Base-by-base conservation (phyloP, 2,888 invertebrate species). In the Neoaliturus tenellus region DNA sequence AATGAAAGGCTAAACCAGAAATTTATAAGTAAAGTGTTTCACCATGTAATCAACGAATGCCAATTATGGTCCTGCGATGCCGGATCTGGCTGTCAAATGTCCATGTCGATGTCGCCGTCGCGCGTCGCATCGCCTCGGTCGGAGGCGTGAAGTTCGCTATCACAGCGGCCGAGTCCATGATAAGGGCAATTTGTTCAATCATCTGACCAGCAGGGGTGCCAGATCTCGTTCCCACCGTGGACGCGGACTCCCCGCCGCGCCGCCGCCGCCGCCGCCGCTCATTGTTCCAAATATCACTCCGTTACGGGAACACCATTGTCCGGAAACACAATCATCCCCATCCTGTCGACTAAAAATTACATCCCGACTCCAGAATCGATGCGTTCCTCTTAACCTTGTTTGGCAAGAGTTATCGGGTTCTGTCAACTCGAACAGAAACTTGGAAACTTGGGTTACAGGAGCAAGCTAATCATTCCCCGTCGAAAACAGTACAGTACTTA, bases 221-320 rank as follows among this genome's bases (percentile, higher is more conserved):
- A 23, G 48, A 44, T 41, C 41, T n/a, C 75, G 75, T 48, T 75
- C 75, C 75, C 75, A 75, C 39, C 35, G 69, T 4, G 35, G n/a
- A 5, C 67, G 23, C 67, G n/a, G n/a, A 6, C 39, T 48, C 44
- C 28, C 23, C 41, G n/a, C n/a, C n/a, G 69, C 67, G 28, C 5
- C n/a, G n/a, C n/a, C n/a, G n/a, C n/a, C 39, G 48, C 44, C 28
- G 41, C 41, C 28, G 41, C 5, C 17, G 14, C 17, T 12, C 44
- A 44, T 75, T 75, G 75, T 75, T 28, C 75, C 25, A 25, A 28
- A 48, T 75, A 75, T 75, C 75, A 44, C 75, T 48, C 75, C 48
- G 44, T 75, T 48, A 25, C 39, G 69, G 39, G 69, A 69, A 69
- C 20, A 20, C 39, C 39, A n/a, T 69, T 69, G 69, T 69, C 8